Conservation (phyloP, 1,140 invertebrate genomes). For the Sarcophaga peregrina region DNA sequence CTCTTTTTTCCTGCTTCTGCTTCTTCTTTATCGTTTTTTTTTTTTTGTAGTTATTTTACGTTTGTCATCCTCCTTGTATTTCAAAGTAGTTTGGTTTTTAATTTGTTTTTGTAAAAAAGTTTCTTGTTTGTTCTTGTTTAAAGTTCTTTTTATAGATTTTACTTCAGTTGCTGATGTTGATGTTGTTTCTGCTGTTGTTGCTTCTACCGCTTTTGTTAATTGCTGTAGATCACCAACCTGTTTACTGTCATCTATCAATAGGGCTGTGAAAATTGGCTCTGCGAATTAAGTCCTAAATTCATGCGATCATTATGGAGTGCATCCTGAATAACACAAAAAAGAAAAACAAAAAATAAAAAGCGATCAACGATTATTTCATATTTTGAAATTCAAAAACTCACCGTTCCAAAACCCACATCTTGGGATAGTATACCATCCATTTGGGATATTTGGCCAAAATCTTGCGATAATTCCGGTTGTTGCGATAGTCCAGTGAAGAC, state of each 20-base stretch:
- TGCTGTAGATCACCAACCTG: slow-evolving; percentile 46
- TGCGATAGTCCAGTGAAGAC: slow-evolving; percentile 77
- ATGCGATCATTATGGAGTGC: slow-evolving; percentile 52
- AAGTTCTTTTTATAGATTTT: slow-evolving; percentile 43
- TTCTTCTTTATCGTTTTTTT: neutral
- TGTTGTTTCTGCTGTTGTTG: slow-evolving; percentile 52
- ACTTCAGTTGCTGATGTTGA: slow-evolving; percentile 43
- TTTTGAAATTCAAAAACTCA: slow-evolving; percentile 47
- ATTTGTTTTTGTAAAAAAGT: slow-evolving; percentile 12
- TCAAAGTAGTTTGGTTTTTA: neutral
- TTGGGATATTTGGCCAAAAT: slow-evolving; percentile 93
- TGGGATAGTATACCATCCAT: slow-evolving; percentile 94
- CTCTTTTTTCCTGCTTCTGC: too few species aligned
- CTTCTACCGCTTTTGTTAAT: slow-evolving; percentile 53
- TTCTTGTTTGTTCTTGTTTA: slow-evolving; percentile 20
- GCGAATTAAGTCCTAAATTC: slow-evolving; percentile 51
- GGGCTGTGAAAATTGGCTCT: slow-evolving; percentile 64
- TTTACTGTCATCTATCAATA: slow-evolving; percentile 55
- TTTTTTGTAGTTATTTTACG: slow-evolving; percentile 3
- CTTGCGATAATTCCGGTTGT: slow-evolving; percentile 86
- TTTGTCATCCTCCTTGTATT: slow-evolving; percentile 9
- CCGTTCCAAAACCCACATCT: slow-evolving; percentile 70
- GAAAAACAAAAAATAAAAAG: slow-evolving; percentile 7
- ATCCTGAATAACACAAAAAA: slow-evolving; percentile 38
- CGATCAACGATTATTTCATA: neutral